A percentile compares a stretch with the other conserved stretches of the same genome.
These are phyloP conservation scores for Cyclopterus lumpus DNA, from an alignment of 2,797 vertebrate species.

Conservation along the genomic window DNA sequence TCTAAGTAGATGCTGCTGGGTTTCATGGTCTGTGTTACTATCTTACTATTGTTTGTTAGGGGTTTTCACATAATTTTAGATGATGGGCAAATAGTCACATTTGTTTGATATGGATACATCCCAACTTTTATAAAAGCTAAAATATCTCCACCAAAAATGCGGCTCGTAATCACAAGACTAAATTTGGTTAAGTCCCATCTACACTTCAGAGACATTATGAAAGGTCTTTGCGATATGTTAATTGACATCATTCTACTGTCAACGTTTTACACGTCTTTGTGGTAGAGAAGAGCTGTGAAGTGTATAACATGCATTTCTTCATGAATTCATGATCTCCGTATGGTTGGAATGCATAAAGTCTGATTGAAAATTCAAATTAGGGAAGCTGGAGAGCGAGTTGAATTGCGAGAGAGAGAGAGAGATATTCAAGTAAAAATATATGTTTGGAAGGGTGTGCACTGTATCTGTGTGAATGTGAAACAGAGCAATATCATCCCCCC, in stretches of 20 bases:
- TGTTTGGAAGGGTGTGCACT: not conserved
- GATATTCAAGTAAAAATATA: not conserved
- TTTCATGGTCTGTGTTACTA: not conserved
- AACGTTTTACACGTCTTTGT: not conserved
- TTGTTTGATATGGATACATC: not conserved
- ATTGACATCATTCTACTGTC: not conserved
- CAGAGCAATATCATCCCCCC: slow-evolving; percentile 18
- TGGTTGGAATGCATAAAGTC: not conserved
- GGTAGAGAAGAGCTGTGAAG: slow-evolving; percentile 11
- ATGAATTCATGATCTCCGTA: not conserved
- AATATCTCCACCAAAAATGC: not conserved
- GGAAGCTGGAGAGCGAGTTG: not conserved
- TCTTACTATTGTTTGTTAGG: not conserved
- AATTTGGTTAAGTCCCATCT: not conserved
- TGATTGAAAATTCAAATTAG: not conserved
- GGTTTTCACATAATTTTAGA: not conserved
- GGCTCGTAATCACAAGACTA: not conserved
- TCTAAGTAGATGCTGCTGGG: not conserved
- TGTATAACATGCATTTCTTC: not conserved
- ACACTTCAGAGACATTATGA: not conserved
- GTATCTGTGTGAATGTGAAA: slow-evolving; percentile 11
- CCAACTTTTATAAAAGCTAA: not conserved
- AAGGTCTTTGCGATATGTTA: not conserved
- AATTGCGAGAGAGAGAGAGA: not conserved
- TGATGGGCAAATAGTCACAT: not conserved